These are phyloP conservation scores for Amazonetta brasiliensis DNA, from an alignment of 2,797 vertebrate genomes.

Conservation along the genomic window DNA sequence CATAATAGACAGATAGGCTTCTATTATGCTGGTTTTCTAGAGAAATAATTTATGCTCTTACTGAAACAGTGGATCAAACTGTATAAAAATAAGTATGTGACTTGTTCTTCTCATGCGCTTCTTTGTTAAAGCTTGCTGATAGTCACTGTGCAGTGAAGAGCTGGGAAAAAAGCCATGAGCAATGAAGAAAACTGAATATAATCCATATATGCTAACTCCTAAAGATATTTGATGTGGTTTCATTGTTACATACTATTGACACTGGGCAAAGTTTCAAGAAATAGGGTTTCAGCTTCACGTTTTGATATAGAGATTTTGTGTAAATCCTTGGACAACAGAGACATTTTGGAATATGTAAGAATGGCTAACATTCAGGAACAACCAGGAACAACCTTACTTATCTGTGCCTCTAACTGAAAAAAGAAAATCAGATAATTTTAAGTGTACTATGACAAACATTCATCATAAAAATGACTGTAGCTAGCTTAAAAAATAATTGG, in stretches of 20 bases:
- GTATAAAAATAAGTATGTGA: not conserved
- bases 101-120: not conserved
- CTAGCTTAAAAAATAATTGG: slow-evolving; percentile 29
- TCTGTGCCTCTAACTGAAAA: not conserved
- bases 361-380: not conserved
- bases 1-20: not conserved
- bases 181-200: not conserved
- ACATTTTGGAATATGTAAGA: not conserved
- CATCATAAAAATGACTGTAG: not conserved
- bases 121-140: not conserved
- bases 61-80: not conserved
- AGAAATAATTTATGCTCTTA: not conserved
- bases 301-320: not conserved
- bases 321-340: not conserved
- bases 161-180: not conserved
- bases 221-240: not conserved
- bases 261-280: not conserved
- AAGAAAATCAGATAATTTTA: not conserved
- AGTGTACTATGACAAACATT: not conserved
- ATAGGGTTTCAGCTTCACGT: not conserved
- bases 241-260: not conserved
- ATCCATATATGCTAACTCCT: not conserved
- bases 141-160: not conserved
- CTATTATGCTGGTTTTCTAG: not conserved
- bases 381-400: not conserved